These are phyloP conservation scores for Asobara japonica DNA, from an alignment of 1,140 invertebrate genomes.

Conservation along the genomic window DNA sequence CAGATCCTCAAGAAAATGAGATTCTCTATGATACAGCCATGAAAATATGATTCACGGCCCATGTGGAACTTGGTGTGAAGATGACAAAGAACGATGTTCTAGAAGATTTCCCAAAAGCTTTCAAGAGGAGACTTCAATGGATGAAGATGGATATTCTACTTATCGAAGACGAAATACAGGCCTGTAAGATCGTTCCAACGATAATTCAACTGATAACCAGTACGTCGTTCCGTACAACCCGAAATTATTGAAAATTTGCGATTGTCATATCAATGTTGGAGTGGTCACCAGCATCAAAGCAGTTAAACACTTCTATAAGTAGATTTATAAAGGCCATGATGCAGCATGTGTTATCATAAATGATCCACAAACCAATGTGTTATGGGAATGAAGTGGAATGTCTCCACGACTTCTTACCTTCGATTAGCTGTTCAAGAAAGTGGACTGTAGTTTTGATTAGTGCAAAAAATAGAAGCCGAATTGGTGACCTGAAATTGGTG, in stretches of 20 bases:
- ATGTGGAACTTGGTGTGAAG: constrained; percentile 45
- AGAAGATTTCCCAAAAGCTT: constrained; percentile 56
- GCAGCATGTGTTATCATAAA: not conserved
- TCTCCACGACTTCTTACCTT: too few relatives aligned
- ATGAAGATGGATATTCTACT: constrained; percentile 47
- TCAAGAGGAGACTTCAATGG: constrained; percentile 43
- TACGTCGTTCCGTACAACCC: constrained; percentile 25
- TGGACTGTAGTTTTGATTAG: too few relatives aligned
- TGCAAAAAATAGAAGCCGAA: too few relatives aligned
- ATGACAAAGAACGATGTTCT: not conserved
- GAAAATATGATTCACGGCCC: constrained; percentile 49
- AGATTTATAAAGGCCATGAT: constrained; percentile 22
- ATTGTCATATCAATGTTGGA: constrained; percentile 31
- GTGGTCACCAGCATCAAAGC: constrained; percentile 22
- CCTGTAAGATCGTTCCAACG: not conserved
- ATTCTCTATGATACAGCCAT: constrained; percentile 28
- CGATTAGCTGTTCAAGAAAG: too few relatives aligned
- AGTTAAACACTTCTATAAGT: constrained; percentile 20
- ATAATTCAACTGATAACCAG: constrained; percentile 8
- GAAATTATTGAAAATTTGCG: constrained; percentile 18
- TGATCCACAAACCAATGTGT: not conserved
- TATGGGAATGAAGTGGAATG: too few relatives aligned
- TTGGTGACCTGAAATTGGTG: too few relatives aligned
- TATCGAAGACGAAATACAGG: constrained; percentile 27
- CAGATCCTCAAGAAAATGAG: constrained; percentile 28